Evolutionary conservation across 2,888 invertebrate species (phyloP).

Genomic region (Nemotelus nigrinus): DNA sequence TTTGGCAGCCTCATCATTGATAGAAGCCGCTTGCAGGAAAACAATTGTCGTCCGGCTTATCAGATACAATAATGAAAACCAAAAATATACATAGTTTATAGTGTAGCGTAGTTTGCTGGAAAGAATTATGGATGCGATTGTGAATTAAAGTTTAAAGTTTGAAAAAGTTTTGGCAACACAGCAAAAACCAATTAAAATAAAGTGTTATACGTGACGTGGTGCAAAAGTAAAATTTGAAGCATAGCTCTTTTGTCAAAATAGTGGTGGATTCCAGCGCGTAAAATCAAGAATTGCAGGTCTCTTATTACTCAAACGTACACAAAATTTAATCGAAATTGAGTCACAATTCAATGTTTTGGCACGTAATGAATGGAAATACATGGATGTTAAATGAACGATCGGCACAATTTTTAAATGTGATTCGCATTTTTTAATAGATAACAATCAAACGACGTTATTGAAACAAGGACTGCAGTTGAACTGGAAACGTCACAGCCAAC

Average conservation of each 20-base stretch:
- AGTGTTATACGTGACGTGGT: neutral
- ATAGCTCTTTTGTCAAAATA: too few relatives aligned
- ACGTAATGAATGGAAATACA: too few relatives aligned
- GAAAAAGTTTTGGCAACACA: neutral
- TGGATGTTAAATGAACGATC: too few relatives aligned
- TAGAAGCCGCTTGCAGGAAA: constrained; percentile 68
- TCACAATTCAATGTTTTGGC: too few relatives aligned
- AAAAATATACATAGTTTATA: constrained; percentile 67
- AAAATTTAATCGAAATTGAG: too few relatives aligned
- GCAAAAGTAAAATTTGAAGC: too few relatives aligned
- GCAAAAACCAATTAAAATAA: neutral
- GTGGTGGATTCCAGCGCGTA: too few relatives aligned
- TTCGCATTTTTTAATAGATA: too few relatives aligned
- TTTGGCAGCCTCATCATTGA: constrained; percentile 69
- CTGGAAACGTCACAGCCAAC: neutral
- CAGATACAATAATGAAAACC: constrained; percentile 68
- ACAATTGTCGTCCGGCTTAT: constrained; percentile 67
- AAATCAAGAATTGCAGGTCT: too few relatives aligned
- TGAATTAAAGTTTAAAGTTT: neutral
- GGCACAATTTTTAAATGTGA: too few relatives aligned
- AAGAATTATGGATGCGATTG: neutral
- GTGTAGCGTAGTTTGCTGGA: constrained; percentile 62
- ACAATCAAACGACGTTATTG: neutral
- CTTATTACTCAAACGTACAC: too few relatives aligned
- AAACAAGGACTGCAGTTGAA: neutral